Conservation (phyloP, 2,797 vertebrate genomes). For the Girardinus metallicus region DNA sequence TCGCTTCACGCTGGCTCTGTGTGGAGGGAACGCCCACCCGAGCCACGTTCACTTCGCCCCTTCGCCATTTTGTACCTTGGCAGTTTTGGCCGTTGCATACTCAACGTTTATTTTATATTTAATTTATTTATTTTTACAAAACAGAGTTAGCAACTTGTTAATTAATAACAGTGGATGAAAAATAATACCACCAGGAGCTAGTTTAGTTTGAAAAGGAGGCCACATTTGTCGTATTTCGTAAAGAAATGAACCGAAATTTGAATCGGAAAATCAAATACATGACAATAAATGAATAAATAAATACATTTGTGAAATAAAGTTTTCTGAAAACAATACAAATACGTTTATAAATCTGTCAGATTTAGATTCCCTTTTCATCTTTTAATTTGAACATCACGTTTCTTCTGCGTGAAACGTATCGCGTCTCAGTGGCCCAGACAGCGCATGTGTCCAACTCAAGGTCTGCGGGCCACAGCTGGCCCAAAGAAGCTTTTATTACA, state of each 20-base stretch:
- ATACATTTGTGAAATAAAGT: not conserved
- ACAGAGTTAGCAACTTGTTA: not conserved
- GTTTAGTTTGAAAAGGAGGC: not conserved
- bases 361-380: not conserved
- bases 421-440: not conserved
- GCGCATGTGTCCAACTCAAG: too few relatives aligned
- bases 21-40: slow-evolving; percentile 13
- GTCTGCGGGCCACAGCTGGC: too few relatives aligned
- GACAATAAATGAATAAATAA: not conserved
- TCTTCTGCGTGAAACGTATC: not conserved
- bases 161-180: not conserved
- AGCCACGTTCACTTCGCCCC: slow-evolving; percentile 11
- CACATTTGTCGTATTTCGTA: not conserved
- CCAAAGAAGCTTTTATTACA: too few relatives aligned
- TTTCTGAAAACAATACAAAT: not conserved
- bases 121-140: not conserved
- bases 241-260: not conserved
- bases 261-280: not conserved
- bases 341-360: not conserved
- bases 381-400: not conserved
- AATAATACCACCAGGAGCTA: not conserved
- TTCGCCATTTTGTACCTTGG: not conserved
- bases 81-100: not conserved
- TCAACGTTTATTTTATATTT: not conserved
- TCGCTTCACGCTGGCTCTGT: slow-evolving; percentile 21